phyloP scores from a whole-genome alignment of 2,113 vertebrate genomes.

The Corynorhinus townsendii region DNA sequence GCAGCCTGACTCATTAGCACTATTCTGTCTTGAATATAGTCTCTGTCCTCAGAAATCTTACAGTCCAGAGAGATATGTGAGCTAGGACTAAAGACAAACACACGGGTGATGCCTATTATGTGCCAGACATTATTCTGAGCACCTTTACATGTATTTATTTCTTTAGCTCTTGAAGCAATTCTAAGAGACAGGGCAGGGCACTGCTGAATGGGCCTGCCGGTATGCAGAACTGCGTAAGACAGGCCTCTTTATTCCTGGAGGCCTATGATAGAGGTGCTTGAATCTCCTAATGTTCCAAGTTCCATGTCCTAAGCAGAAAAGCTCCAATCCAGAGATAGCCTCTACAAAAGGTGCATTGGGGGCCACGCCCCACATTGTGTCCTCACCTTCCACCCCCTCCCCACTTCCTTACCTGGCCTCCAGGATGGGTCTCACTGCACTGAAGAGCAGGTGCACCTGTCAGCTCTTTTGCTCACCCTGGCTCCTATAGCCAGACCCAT shows the following conservation, averaged over 20 bases:
- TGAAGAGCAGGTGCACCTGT: background rate
- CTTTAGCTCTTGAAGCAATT: background rate
- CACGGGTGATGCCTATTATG: background rate
- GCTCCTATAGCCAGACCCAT: background rate
- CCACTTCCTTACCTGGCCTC: background rate
- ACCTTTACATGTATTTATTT: no score
- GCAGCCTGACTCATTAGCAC: background rate
- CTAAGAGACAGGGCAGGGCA: background rate
- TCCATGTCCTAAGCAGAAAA: background rate
- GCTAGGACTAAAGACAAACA: background rate
- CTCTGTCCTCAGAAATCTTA: background rate
- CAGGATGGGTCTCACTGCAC: background rate
- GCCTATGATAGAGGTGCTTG: background rate
- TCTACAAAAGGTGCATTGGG: background rate
- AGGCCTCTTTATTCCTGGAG: constrained; percentile 51
- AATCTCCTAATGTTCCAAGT: constrained; percentile 45
- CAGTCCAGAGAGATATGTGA: background rate
- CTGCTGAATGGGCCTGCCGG: background rate
- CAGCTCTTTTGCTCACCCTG: background rate
- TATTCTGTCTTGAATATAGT: background rate
- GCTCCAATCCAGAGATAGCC: background rate
- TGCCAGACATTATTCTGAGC: background rate
- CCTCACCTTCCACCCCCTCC: background rate
- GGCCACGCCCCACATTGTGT: background rate
- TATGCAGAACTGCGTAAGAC: background rate